Evolutionary conservation across 2,797 vertebrate genomes (phyloP), one percentile per base, ranked within the genome.

Genomic region (Nannoperca obscura): DNA sequence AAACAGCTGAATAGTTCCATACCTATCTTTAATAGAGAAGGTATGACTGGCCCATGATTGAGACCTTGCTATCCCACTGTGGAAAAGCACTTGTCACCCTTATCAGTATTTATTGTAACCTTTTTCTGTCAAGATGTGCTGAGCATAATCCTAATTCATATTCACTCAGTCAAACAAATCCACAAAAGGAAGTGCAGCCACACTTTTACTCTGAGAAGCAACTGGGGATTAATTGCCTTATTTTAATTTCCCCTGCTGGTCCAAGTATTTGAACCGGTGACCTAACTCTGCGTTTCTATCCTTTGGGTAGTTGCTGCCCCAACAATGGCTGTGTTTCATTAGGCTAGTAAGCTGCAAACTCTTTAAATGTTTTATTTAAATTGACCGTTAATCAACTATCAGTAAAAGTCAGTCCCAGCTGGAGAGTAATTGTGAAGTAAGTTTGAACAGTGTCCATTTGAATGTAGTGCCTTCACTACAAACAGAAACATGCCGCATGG

Each of bases 91-190:
- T 20, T 36, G 32, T 74, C 61, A 67, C 5, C 42, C 24, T n/a
- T 44, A 54, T 46, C 38, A 59, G 44, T 72, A 64, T 84, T 63
- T 76, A 46, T 63, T 62, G 68, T 27, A 32, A 67, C 19, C 34
- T 42, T 36, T 42, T 62, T 82, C 27, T 68, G 36, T 59, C 40
- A 32, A 50, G 47, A 49, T 49, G 59, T 81, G 30, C 55, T 17
- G 0, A 63, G 32, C n/a, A 14, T 70, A 50, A 68, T 61, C 64
- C 24, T 63, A 42, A 76, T 69, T 64, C 27, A 76, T 57, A 65
- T 67, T 67, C 47, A 55, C 10, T 42, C 38, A 42, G 52, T 66
- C 52, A 54, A 71, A 62, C 36, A 47, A 34, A 67, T 54, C 47
- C 24, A 74, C 27, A 54, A 73, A 76, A 59, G 58, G 24, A 63